Percentiles rank a stretch among this genome's conserved stretches.
These are phyloP conservation scores for Acanthochromis polyacanthus DNA, from an alignment of 2,113 vertebrate genomes.

Conservation along the genomic window DNA sequence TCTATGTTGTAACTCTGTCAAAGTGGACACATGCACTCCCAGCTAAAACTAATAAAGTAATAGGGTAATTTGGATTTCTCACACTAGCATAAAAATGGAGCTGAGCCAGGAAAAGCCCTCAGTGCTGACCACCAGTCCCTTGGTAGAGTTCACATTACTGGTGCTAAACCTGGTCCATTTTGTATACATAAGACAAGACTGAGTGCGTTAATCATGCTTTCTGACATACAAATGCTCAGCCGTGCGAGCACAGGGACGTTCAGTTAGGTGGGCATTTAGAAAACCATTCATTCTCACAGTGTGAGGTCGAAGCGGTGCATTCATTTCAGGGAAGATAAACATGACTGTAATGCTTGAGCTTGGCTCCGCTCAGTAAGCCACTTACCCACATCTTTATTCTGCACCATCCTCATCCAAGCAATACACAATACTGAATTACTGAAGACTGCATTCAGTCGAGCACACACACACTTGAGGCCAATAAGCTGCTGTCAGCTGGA, in stretches of 20 bases:
- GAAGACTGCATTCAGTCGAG: constrained; percentile 3
- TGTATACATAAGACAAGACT: constrained; percentile 43
- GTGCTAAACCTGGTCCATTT: constrained; percentile 35
- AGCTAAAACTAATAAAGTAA: constrained; percentile 31
- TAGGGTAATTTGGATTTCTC: constrained; percentile 18
- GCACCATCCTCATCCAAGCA: not conserved
- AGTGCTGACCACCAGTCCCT: constrained; percentile 31
- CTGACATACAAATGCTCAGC: constrained; percentile 19
- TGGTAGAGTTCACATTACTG: constrained; percentile 45
- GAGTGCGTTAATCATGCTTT: constrained; percentile 50
- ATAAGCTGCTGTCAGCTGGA: constrained; percentile 65
- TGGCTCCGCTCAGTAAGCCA: not conserved
- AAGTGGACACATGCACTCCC: not conserved
- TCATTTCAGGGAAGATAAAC: constrained; percentile 37
- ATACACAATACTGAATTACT: not conserved
- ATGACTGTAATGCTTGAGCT: constrained; percentile 12
- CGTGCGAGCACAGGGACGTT: not conserved
- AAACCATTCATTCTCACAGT: constrained; percentile 20
- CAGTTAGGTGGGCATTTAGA: not conserved
- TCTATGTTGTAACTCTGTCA: not conserved
- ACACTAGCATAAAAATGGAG: constrained; percentile 37
- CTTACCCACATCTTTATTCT: not conserved
- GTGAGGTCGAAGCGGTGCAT: not conserved
- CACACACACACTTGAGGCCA: not conserved
- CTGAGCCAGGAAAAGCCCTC: constrained; percentile 28